A percentile compares a stretch with the other conserved stretches of the same genome.
These are phyloP conservation scores for Gorsachius magnificus DNA, from an alignment of 2,797 vertebrate species.

Conservation along the genomic window DNA sequence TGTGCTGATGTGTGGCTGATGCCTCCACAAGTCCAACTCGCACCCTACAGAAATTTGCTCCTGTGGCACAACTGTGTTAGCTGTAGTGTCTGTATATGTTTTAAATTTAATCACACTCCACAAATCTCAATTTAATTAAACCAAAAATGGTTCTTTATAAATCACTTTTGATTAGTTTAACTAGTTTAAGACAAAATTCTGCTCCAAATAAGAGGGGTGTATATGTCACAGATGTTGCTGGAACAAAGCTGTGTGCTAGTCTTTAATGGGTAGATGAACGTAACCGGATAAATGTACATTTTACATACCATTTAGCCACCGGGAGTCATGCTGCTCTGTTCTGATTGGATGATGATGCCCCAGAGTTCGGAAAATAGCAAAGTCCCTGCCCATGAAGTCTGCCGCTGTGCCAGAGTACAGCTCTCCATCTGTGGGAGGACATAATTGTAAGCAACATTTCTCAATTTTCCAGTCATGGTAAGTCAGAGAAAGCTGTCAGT, in stretches of 20 bases:
- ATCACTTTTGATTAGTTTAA: constrained; percentile 26
- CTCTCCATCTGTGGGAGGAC: constrained; percentile 86
- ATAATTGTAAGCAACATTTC: constrained; percentile 16
- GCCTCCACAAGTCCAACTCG: not conserved
- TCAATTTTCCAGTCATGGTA: constrained; percentile 45
- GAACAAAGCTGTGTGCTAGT: not conserved
- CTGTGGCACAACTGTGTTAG: not conserved
- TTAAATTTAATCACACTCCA: constrained; percentile 40
- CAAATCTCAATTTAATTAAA: constrained; percentile 42
- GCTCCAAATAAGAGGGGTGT: not conserved
- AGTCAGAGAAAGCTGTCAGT: constrained; percentile 29
- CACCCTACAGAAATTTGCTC: not conserved
- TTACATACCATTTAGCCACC: constrained; percentile 95
- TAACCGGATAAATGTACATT: not conserved
- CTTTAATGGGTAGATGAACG: not conserved
- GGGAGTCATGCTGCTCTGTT: constrained; percentile 96
- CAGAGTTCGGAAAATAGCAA: constrained; percentile 96
- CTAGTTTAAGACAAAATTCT: constrained; percentile 19
- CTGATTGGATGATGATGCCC: constrained; percentile 96
- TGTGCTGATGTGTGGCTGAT: not conserved
- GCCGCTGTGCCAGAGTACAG: constrained; percentile 96
- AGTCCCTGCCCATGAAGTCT: constrained; percentile 98
- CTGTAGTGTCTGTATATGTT: not conserved
- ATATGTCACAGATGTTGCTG: constrained; percentile 22
- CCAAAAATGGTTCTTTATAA: constrained; percentile 32